Conservation (phyloP, 2,888 invertebrate genomes). For the Allolobophora icterica region DNA sequence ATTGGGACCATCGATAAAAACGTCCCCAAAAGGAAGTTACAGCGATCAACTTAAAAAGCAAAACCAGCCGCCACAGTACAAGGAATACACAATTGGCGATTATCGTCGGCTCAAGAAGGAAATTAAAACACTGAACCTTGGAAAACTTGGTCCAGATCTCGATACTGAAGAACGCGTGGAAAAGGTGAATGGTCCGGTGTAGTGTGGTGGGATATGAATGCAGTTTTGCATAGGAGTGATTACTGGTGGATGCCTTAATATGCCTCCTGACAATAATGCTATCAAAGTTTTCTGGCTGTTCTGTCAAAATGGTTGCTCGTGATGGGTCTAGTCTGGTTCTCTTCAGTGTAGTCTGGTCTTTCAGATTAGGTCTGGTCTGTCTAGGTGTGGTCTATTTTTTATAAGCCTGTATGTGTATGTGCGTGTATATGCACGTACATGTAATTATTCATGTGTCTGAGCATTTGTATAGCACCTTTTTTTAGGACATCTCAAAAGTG, state of each 20-base stretch:
- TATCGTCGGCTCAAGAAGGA: conserved; percentile 62
- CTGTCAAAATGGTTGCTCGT: not conserved
- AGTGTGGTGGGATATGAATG: not conserved
- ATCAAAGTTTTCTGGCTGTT: not conserved
- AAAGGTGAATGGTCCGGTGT: not conserved
- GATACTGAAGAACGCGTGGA: conserved; percentile 53
- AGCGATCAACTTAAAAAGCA: conserved; percentile 38
- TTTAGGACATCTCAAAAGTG: not conserved
- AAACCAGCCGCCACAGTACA: conserved; percentile 54
- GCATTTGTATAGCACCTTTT: not conserved
- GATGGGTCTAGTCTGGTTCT: not conserved
- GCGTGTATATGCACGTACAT: not conserved
- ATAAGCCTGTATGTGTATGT: not conserved
- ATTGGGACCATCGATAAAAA: not conserved
- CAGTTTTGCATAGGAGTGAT: not conserved
- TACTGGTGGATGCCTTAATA: too few species aligned
- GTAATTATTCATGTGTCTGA: not conserved
- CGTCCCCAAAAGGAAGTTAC: conserved; percentile 32
- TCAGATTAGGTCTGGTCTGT: not conserved
- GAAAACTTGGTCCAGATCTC: conserved; percentile 62
- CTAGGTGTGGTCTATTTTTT: not conserved
- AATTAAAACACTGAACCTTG: conserved; percentile 52
- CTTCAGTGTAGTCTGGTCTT: not conserved
- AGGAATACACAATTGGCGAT: conserved; percentile 59
- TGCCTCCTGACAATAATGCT: too few species aligned